Base-by-base conservation (phyloP, 1,140 invertebrate species). In the Caerostris extrusa region DNA sequence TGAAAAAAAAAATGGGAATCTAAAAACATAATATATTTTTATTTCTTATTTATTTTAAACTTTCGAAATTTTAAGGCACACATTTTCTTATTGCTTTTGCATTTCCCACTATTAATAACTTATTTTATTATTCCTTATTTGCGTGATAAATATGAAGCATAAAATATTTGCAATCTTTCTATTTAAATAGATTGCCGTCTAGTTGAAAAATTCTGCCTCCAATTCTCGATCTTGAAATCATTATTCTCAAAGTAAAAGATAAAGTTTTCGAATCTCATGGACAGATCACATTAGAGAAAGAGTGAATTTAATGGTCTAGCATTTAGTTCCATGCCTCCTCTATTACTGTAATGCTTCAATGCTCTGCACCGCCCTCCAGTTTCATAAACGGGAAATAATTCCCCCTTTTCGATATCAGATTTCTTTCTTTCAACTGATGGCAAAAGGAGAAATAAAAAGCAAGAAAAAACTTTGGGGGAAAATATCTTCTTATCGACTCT, bases 401-500 rank as follows among this genome's bases (percentile, higher is more conserved):
- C 85, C 61, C 85, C 56, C 12, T 14, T 7, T 87, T 87, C n/a
- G 17, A 10, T 56, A 60, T 64, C 57, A 64, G 58, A 87, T 87
- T 64, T 87, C 82, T 83, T 83, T 83, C 82, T 83, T 58, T 83
- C 55, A 57, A 58, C 82, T 83, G 56, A 83, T 83, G 53, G 82
- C 71, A 34, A 77, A 50, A 34, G 71, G 34, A 10, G 71, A 85
- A 85, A 85, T 57, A 85, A 85, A 85, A 85, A 85, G 71, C 8
- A 50, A 58, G 55, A n/a, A 55, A 17, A 85, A 85, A 85, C 53
- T 77, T 85, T n/a, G 69, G 55, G 56, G 19, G 88, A 71, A 89
- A 88, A 71, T 90, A 61, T 83, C 85, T 90, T 90, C 67, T 90
- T 90, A 90, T 90, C 86, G 86, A 88, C 86, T 90, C 67, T 56